phyloP scores from a whole-genome alignment of 2,888 invertebrate genomes.

The Hypercompe scribonia region DNA sequence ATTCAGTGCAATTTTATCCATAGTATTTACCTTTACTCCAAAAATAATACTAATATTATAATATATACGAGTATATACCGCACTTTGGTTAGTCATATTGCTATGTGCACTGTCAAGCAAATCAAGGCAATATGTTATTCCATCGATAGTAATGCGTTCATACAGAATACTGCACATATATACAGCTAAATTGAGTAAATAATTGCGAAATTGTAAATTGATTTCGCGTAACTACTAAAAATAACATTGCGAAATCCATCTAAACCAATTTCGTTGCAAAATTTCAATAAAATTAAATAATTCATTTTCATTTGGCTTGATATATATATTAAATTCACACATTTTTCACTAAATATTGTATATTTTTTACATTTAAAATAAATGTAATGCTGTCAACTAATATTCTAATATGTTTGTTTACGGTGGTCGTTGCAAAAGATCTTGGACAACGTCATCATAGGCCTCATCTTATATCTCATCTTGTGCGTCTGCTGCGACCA shows the following conservation, averaged over 20 bases:
- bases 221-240: neutral
- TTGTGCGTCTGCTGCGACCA: slow-evolving; percentile 28
- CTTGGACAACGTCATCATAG: slow-evolving; percentile 11
- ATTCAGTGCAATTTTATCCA: too few relatives aligned
- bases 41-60: too few relatives aligned
- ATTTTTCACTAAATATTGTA: neutral
- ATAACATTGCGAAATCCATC: neutral
- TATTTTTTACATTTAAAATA: slow-evolving; percentile 2
- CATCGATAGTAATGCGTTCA: neutral
- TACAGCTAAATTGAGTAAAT: neutral
- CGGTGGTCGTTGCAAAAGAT: slow-evolving; percentile 14
- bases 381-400: slow-evolving; percentile 10
- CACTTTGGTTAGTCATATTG: too few relatives aligned
- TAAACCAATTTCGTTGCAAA: neutral
- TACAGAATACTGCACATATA: neutral
- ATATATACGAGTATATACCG: too few relatives aligned
- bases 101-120: too few relatives aligned
- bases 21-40: too few relatives aligned
- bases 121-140: neutral
- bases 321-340: neutral
- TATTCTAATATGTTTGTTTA: slow-evolving; percentile 5
- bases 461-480: slow-evolving; percentile 2
- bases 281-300: neutral
- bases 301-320: neutral
- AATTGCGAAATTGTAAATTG: neutral